Percentiles rank a stretch among this genome's conserved stretches.
These are phyloP conservation scores for Antechinus flavipes DNA, from an alignment of 2,113 vertebrate species.

Conservation along the genomic window DNA sequence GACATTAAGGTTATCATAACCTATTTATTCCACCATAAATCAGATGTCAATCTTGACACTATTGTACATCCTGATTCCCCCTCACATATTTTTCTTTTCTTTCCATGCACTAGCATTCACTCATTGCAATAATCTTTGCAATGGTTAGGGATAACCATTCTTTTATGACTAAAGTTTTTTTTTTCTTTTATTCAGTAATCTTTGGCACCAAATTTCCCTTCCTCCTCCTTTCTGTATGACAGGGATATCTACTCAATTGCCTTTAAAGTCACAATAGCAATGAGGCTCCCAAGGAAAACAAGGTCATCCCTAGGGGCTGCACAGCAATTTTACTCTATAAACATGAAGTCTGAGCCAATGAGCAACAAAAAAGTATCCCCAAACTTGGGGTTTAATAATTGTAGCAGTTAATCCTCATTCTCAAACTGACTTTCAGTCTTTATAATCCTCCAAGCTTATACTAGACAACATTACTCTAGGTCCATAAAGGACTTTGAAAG, in stretches of 20 bases:
- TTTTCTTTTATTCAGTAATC: slow-evolving; percentile 38
- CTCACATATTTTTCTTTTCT: slow-evolving; percentile 47
- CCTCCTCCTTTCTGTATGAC: slow-evolving; percentile 11
- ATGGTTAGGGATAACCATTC: background rate
- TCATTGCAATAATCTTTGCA: slow-evolving; percentile 18
- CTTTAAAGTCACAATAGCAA: background rate
- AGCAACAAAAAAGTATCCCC: background rate
- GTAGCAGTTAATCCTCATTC: slow-evolving; percentile 26
- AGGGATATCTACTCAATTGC: background rate
- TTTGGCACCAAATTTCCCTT: slow-evolving; percentile 10
- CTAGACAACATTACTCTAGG: background rate
- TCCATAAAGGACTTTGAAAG: background rate
- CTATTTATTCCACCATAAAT: background rate
- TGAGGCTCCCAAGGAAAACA: fast-evolving
- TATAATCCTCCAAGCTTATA: background rate
- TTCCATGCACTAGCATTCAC: background rate
- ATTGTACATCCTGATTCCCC: slow-evolving; percentile 25
- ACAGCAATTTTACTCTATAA: background rate
- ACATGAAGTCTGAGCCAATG: background rate
- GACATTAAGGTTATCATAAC: background rate
- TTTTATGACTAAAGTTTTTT: slow-evolving; percentile 55
- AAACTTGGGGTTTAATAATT: slow-evolving; percentile 19
- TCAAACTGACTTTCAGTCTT: background rate
- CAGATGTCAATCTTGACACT: background rate
- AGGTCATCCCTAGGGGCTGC: slow-evolving; percentile 11